A percentile compares a stretch with the other conserved stretches of the same genome.
These are phyloP conservation scores for Petrolisthes cinctipes DNA, from an alignment of 2,888 invertebrate genomes.

Conservation along the genomic window DNA sequence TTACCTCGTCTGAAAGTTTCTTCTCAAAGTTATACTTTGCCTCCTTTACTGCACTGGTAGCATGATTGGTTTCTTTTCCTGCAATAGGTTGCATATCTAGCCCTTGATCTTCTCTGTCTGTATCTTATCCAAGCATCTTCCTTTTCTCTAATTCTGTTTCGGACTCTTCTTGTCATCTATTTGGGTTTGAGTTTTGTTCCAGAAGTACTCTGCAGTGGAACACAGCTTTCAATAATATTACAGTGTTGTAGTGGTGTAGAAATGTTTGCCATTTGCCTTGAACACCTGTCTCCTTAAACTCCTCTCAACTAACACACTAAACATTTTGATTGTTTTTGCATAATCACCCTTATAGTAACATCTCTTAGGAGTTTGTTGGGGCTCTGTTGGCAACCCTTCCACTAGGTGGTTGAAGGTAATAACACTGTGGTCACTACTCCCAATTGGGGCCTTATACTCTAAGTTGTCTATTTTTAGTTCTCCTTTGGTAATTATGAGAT, in stretches of 20 bases:
- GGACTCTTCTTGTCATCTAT: not conserved
- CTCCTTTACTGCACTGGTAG: not conserved
- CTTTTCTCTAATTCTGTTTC: not conserved
- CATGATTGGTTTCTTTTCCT: not conserved
- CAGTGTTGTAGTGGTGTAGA: not conserved
- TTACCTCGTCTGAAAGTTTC: not conserved
- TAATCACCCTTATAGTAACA: not conserved
- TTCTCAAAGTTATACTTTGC: slow-evolving; percentile 2
- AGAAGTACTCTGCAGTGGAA: not conserved
- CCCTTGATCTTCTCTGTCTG: not conserved
- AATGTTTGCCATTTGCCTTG: not conserved
- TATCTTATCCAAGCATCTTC: not conserved
- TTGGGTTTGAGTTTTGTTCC: not conserved
- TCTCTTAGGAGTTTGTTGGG: not conserved
- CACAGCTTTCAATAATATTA: not conserved
- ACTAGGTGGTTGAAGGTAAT: not conserved
- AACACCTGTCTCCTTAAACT: too few species aligned
- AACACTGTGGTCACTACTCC: not conserved
- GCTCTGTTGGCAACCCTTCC: not conserved
- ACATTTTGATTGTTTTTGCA: too few species aligned
- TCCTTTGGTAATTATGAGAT: not conserved
- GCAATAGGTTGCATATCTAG: not conserved
- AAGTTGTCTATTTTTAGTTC: slow-evolving; percentile 1
- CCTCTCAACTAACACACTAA: too few species aligned
- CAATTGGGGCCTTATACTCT: slow-evolving; percentile 12